Evolutionary conservation across 2,113 vertebrate species (phyloP), one percentile per base, ranked within the genome.

Genomic region (Raphicerus campestris): DNA sequence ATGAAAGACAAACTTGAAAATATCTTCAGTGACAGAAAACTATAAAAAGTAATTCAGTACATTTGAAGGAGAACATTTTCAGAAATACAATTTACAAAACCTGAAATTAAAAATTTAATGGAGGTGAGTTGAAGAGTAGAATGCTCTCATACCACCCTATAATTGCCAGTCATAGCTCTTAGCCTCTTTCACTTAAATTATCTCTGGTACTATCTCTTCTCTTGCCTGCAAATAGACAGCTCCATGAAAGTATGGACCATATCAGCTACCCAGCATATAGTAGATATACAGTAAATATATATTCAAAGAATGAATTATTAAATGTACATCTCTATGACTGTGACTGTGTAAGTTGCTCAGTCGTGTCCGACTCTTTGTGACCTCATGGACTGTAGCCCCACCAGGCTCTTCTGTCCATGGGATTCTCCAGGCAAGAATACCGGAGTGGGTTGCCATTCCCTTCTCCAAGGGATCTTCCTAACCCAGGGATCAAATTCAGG

Each of bases 41-140:
- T 47, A 51, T 39, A 81, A 83, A 81, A 95, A 87, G 20, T 83
- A 92, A 73, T 63, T 90, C 83, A 66, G 35, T 26, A 91, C 8
- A 91, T 53, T 49, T 93, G 49, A 87, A 75, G 35, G 39, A 73
- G 28, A 75, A 81, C 32, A 73, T 66, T 87, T 87, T 78, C 20
- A 90, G 26, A 88, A 91, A 86, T 86, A 16, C 77, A 87, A 88
- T 66, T 45, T 45, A 81, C 0, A 94, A 56, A 66, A 80, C 61
- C 24, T 42, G 14, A 87, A 96, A 96, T 91, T 24, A 84, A 94
- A 96, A 93, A 26, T 95, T 91, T 49, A 95, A 6, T 16, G 45
- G 49, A 30, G 2, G 7, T 7, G 30, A 16, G 2, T 17, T 66
- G 22, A 94, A 73, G 16, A 89, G 26, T 16, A 82, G 39, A 96